Evolutionary conservation across 2,888 invertebrate species (phyloP).

Genomic region (Diabrotica balteata): DNA sequence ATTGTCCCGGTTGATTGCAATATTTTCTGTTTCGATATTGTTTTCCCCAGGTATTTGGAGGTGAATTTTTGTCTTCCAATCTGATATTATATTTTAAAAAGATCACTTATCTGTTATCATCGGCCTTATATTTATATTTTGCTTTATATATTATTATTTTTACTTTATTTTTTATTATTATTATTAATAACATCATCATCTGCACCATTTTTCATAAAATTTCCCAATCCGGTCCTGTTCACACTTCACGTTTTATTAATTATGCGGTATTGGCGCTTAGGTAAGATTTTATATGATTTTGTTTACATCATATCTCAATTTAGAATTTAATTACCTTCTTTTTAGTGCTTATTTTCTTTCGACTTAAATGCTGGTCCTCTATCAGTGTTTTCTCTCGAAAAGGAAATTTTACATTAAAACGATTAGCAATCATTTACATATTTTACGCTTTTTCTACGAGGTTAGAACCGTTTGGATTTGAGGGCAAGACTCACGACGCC

Average conservation of each 20-base stretch:
- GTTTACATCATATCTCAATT: conserved; percentile 23
- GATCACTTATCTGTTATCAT: no score
- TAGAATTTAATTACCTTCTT: conserved; percentile 22
- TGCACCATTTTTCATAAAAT: no score
- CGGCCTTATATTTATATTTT: no score
- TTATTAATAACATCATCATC: no score
- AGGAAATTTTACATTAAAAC: conserved; percentile 13
- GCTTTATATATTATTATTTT: no score
- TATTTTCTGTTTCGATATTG: no score
- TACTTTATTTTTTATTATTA: no score
- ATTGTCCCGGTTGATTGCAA: no score
- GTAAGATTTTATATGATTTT: conserved; percentile 15
- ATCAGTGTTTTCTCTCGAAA: conserved; percentile 7
- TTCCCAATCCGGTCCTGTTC: conserved; percentile 6
- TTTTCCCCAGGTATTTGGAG: no score
- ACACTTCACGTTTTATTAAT: conserved; percentile 13
- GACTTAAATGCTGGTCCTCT: not conserved
- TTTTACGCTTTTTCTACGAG: not conserved
- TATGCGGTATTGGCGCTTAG: conserved; percentile 16
- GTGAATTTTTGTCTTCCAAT: no score
- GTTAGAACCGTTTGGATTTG: conserved; percentile 1
- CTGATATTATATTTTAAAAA: no score
- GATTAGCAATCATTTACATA: conserved; percentile 12
- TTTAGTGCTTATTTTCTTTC: conserved; percentile 14
- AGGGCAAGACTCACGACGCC: conserved; percentile 7